These are phyloP conservation scores for Drosophila ustulata DNA, from an alignment of 2,888 invertebrate species.

Conservation along the genomic window DNA sequence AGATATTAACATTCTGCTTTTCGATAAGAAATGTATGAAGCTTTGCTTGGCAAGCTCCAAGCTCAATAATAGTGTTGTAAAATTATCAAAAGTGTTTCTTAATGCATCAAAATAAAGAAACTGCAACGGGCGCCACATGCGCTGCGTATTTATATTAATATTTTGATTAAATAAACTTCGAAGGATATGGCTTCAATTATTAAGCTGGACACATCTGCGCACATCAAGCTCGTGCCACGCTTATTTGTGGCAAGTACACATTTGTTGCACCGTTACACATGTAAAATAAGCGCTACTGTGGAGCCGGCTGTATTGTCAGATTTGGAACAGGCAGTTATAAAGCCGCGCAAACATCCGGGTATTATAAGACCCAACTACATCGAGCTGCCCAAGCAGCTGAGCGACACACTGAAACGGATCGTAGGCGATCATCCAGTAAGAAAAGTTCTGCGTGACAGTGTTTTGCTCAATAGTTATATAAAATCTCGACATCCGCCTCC, in stretches of 20 bases:
- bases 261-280: slow-evolving; percentile 62
- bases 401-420: slow-evolving; percentile 86
- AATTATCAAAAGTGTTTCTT: slow-evolving; percentile 17
- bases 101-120: slow-evolving; percentile 14
- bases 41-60: background rate
- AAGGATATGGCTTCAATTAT: slow-evolving; percentile 36
- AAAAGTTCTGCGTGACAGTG: slow-evolving; percentile 86
- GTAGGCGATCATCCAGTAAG: slow-evolving; percentile 87
- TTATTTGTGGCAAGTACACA: slow-evolving; percentile 37
- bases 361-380: slow-evolving; percentile 86
- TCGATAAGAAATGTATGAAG: no score
- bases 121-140: slow-evolving; percentile 45
- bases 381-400: slow-evolving; percentile 87
- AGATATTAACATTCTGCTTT: no score
- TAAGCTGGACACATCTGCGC: slow-evolving; percentile 29
- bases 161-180: slow-evolving; percentile 3
- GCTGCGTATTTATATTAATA: slow-evolving; percentile 36
- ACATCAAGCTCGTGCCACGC: slow-evolving; percentile 24
- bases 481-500: slow-evolving; percentile 88
- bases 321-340: slow-evolving; percentile 82
- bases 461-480: slow-evolving; percentile 87
- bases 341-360: slow-evolving; percentile 91
- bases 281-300: slow-evolving; percentile 81
- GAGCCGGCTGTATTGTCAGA: slow-evolving; percentile 67
- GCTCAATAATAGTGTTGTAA: slow-evolving; percentile 20